Percentiles rank a stretch among this genome's conserved stretches.
These are phyloP conservation scores for Oreotragus oreotragus DNA, from an alignment of 2,113 vertebrate species.

Conservation along the genomic window DNA sequence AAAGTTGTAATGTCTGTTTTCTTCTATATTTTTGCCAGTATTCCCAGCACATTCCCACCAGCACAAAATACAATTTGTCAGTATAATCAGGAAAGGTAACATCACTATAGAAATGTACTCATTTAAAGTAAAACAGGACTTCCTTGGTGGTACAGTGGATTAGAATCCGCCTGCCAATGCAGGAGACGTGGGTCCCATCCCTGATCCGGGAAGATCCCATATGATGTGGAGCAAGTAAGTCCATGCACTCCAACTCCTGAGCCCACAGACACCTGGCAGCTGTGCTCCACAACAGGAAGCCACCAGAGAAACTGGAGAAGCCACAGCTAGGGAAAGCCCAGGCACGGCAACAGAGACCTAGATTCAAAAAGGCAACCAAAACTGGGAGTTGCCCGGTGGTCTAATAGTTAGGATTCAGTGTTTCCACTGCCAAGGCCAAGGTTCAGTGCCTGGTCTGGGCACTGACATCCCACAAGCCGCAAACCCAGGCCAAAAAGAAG, in stretches of 20 bases:
- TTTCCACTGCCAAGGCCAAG: neutral
- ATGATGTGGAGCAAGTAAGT: too few species aligned
- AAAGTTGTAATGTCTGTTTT: slow-evolving; percentile 16
- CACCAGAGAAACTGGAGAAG: fast-evolving
- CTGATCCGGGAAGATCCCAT: neutral
- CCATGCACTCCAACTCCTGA: neutral
- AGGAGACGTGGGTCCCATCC: neutral
- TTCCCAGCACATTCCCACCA: neutral
- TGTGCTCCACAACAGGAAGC: neutral
- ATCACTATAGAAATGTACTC: neutral
- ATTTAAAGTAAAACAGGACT: neutral
- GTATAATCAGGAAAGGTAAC: neutral
- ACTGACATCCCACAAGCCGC: neutral
- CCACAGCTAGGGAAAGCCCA: neutral
- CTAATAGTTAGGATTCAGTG: neutral
- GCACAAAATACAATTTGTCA: slow-evolving; percentile 1
- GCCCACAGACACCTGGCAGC: neutral
- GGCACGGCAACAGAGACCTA: too few species aligned
- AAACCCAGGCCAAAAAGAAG: neutral
- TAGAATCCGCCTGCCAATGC: neutral
- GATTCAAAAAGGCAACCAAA: neutral
- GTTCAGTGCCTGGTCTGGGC: neutral
- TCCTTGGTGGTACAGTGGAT: neutral
- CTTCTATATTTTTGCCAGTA: neutral
- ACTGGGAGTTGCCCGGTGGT: neutral